Conservation (phyloP, 2,113 vertebrate genomes). For the Lutjanus erythropterus region DNA sequence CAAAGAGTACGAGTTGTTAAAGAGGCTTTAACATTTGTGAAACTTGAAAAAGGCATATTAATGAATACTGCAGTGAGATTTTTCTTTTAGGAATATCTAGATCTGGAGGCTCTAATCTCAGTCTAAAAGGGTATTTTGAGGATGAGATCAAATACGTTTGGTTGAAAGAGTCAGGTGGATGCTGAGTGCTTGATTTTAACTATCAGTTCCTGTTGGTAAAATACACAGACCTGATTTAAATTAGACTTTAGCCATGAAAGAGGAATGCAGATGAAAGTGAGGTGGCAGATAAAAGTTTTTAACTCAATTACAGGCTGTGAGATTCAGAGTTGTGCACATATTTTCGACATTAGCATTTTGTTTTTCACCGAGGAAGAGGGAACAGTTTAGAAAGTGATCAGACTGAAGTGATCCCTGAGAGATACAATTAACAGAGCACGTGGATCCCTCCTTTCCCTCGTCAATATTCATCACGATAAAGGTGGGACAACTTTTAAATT, state of each 20-base stretch:
- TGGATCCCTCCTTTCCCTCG: neutral
- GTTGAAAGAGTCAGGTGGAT: neutral
- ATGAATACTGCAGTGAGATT: neutral
- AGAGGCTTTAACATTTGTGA: no score
- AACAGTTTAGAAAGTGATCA: neutral
- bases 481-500: conserved; percentile 43
- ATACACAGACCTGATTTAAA: neutral
- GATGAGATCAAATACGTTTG: neutral
- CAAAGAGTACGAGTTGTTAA: no score
- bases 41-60: no score
- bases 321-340: neutral
- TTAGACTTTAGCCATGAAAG: neutral
- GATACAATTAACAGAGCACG: conserved; percentile 17
- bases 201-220: neutral
- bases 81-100: neutral
- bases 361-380: neutral
- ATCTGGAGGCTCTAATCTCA: neutral
- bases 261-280: neutral
- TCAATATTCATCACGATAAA: conserved; percentile 33
- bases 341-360: conserved; percentile 3
- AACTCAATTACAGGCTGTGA: neutral
- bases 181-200: neutral
- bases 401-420: neutral
- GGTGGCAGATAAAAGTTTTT: neutral
- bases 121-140: neutral